Evolutionary conservation across 1,140 invertebrate genomes (phyloP), one percentile per base, ranked within the genome.

Genomic region (Psix sp.): DNA sequence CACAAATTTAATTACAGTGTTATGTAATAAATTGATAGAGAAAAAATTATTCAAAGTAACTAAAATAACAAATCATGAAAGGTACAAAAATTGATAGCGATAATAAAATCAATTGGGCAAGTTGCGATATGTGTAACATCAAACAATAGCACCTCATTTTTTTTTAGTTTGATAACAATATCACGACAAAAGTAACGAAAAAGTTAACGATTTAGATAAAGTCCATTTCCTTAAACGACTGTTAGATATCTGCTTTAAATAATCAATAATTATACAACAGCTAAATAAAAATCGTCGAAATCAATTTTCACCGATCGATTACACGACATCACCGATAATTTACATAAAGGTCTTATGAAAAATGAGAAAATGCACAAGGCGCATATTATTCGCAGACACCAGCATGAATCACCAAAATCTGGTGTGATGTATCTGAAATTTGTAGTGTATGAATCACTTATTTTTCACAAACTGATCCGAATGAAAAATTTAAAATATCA

Each of bases 331-430:
- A 2, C 1, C 33, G 11, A 36, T 26, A 57, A 66, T 56, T 56
- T 57, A 13, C 35, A 56, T 66, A 66, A 56, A 42, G n/a, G 16
- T 40, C 24, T 48, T 56, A 48, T 56, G 60, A 56, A 66, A 66
- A 56, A 66, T 57, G 51, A 36, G 51, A 56, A 67, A 49, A 57
- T 56, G 42, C 42, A 48, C 42, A 56, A 56, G 49, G 48, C 29
- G 51, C 49, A 56, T 40, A 56, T 48, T 57, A 67, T 67, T 40
- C 20, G 29, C 52, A 26, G 45, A 49, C 51, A 42, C 21, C 43
- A 20, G 56, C 31, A 57, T 67, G 63, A 67, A 67, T 67, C 52
- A 43, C 43, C 33, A 67, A 35, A 67, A 66, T 66, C 43, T 56
- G 10, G 11, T 66, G 5, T 57, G 51, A 67, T 67, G 45, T 67